Percentiles rank a stretch among this genome's conserved stretches.
Evolutionary conservation across 2,888 invertebrate genomes (phyloP).

Genomic region (Aelia acuminata): DNA sequence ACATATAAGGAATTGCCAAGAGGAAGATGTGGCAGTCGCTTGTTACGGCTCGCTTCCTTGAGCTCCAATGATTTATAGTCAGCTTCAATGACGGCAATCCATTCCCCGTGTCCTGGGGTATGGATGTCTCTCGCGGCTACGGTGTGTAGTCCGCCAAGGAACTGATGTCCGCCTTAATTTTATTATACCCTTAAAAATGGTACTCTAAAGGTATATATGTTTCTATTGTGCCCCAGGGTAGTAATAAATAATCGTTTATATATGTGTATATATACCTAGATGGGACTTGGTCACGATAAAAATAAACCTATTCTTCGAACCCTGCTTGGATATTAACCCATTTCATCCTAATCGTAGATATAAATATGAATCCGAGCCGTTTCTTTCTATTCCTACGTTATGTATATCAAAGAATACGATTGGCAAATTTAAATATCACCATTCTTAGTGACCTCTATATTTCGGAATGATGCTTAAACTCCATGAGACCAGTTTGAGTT

Average conservation of each 20-base stretch:
- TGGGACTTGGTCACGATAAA: neutral
- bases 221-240: neutral
- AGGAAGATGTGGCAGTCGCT: conserved; percentile 31
- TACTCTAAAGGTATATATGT: neutral
- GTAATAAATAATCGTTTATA: neutral
- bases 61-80: conserved; percentile 28
- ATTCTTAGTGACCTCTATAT: no score
- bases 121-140: neutral
- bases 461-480: no score
- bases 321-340: no score
- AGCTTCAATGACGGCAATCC: conserved; percentile 34
- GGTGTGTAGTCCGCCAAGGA: neutral
- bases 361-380: no score
- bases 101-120: neutral
- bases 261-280: neutral
- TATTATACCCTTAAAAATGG: neutral
- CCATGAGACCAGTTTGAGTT: no score
- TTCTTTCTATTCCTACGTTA: no score
- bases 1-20: conserved; percentile 30
- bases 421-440: no score
- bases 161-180: conserved; percentile 6
- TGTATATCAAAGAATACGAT: no score
- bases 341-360: no score
- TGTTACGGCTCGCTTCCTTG: conserved; percentile 29
- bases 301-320: neutral